Base-by-base conservation (phyloP, 2,797 vertebrate species). In the Harpagifer antarcticus region DNA sequence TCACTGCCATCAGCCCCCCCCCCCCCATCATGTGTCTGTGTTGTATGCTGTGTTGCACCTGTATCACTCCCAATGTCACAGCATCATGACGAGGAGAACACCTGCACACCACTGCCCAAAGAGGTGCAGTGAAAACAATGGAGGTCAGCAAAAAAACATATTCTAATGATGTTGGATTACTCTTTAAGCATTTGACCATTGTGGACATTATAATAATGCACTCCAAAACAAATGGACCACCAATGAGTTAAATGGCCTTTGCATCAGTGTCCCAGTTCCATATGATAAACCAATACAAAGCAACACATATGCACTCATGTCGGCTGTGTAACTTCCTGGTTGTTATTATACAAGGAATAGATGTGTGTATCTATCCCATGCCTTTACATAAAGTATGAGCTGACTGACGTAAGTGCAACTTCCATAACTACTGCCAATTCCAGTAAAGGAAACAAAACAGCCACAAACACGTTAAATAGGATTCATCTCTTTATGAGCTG, bases 91-190 rank as follows among this genome's bases (percentile, higher is more conserved):
- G 27, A 27, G 27, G 9, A 52, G 44, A 15, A 53, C 71, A 48
- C 17, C 56, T 76, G 45, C 50, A 56, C 54, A 48, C 40, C 69
- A 74, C 71, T 70, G 77, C 70, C 62, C 1, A 42, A 42, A 67
- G 33, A 17, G 48, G 40, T 61, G 44, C 60, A n/a, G 14, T 67
- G 20, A 23, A 60, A 10, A 15, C 31, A 59, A 47, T 31, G 19
- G 16, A 11, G 14, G 53, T 64, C 53, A 56, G 52, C 16, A 27
- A 33, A 19, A 56, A 19, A 12, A 50, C 53, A 61, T 4, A 10
- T 56, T 27, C 2, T 44, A 15, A 12, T 8, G 14, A 7, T 31
- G 14, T 52, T 45, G 27, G 43, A 3, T 72, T 54, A 13, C 47
- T 57, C 14, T 56, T 55, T 2, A 16, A 62, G 17, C 43, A 44